Percentiles rank a stretch among this genome's conserved stretches.
These are phyloP conservation scores for Craterocephalus amniculus DNA, from an alignment of 2,797 vertebrate genomes.

Conservation along the genomic window DNA sequence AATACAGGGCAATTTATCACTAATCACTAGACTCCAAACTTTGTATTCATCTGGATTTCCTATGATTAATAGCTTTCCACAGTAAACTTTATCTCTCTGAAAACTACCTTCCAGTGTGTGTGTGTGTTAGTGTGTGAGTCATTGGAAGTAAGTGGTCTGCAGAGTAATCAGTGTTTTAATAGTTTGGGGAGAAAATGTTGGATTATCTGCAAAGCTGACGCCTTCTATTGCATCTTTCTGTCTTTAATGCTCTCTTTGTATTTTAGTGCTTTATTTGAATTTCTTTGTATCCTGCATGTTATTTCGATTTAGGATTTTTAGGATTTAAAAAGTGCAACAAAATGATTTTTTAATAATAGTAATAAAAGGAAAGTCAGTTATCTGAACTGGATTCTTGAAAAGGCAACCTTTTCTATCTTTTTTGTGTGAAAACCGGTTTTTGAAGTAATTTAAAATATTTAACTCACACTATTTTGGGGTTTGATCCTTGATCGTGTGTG, in stretches of 20 bases:
- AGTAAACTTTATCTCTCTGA: conserved; percentile 69
- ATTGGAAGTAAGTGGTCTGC: conserved; percentile 44
- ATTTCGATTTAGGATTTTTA: too few species aligned
- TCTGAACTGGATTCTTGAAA: neutral
- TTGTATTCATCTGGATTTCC: conserved; percentile 77
- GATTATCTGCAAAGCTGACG: conserved; percentile 55
- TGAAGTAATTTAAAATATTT: conserved; percentile 1
- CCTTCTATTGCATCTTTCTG: conserved; percentile 39
- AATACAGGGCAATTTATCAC: conserved; percentile 77
- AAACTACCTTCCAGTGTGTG: conserved; percentile 46
- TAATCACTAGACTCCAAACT: conserved; percentile 79
- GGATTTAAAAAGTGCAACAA: neutral
- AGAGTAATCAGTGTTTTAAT: conserved; percentile 67
- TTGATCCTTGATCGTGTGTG: conserved; percentile 50
- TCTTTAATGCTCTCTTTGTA: conserved; percentile 8
- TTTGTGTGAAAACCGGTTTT: neutral
- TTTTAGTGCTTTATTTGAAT: conserved; percentile 2
- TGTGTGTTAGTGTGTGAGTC: conserved; percentile 31
- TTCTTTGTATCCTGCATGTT: conserved; percentile 23
- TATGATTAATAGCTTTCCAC: conserved; percentile 78
- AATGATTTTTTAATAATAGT: neutral
- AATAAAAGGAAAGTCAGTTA: neutral
- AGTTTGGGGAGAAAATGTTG: conserved; percentile 65
- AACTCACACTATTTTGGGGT: conserved; percentile 16
- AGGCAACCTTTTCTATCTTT: neutral